Percentiles rank a stretch among this genome's conserved stretches.
phyloP scores from a whole-genome alignment of 2,888 invertebrate genomes.

The Dugesia japonica region DNA sequence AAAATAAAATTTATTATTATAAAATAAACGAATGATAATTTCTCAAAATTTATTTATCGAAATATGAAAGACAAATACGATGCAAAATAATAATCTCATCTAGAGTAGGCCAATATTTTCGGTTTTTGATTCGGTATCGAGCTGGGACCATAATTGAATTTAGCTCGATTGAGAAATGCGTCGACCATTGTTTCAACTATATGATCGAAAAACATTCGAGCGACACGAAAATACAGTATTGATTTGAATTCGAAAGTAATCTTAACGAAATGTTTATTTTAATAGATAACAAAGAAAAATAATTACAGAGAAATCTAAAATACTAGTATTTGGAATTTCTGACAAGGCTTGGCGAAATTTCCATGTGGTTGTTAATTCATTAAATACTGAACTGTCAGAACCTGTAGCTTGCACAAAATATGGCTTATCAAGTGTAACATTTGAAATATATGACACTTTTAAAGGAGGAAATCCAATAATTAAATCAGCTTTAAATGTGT shows the following conservation, averaged over 20 bases:
- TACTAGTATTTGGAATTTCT: constrained; percentile 62
- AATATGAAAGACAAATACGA: background rate
- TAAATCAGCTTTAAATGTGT: background rate
- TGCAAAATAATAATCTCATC: background rate
- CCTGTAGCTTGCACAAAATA: constrained; percentile 55
- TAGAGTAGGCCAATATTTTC: constrained; percentile 32
- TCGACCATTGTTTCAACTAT: constrained; percentile 85
- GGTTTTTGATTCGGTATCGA: constrained; percentile 38
- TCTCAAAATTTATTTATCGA: too few relatives aligned
- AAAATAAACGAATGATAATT: too few relatives aligned
- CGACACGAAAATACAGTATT: constrained; percentile 67
- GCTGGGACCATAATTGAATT: constrained; percentile 58
- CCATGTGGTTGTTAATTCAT: constrained; percentile 75
- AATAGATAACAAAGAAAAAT: too few relatives aligned
- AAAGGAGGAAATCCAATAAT: background rate
- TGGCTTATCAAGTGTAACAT: background rate
- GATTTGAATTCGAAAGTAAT: constrained; percentile 73
- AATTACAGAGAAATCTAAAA: constrained; percentile 65
- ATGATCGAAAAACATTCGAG: constrained; percentile 82
- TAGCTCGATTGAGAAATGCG: constrained; percentile 73
- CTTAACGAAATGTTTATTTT: constrained; percentile 40
- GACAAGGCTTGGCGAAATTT: constrained; percentile 68
- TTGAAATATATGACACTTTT: background rate
- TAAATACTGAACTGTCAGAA: constrained; percentile 70
- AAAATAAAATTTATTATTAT: too few relatives aligned